These are phyloP conservation scores for Tenodera sinensis DNA, from an alignment of 2,888 invertebrate species.

Conservation along the genomic window DNA sequence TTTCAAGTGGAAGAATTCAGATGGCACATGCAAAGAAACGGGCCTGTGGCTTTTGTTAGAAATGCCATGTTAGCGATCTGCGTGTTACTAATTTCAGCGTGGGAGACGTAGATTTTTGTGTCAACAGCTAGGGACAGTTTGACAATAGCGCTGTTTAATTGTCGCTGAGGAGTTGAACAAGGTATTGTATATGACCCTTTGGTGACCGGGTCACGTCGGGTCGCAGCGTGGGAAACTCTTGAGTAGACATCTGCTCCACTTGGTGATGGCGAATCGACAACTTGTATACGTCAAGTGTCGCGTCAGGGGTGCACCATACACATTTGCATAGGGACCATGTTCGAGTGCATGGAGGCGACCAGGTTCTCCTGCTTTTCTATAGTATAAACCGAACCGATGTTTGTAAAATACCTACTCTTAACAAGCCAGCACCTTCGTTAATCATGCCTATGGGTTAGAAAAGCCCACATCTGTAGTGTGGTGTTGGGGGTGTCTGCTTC, in stretches of 20 bases:
- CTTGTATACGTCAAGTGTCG: not conserved
- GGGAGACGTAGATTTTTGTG: not conserved
- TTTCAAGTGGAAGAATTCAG: not conserved
- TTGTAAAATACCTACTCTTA: too few relatives aligned
- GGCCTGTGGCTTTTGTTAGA: not conserved
- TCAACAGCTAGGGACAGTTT: not conserved
- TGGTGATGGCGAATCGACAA: not conserved
- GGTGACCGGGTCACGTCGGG: not conserved
- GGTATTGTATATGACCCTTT: not conserved
- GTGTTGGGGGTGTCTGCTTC: too few relatives aligned
- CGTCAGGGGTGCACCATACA: not conserved
- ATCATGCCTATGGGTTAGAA: too few relatives aligned
- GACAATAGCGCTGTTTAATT: not conserved
- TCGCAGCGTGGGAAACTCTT: not conserved
- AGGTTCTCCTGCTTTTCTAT: too few relatives aligned
- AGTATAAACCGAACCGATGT: too few relatives aligned
- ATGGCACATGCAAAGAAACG: not conserved
- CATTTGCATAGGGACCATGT: too few relatives aligned
- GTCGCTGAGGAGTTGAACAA: not conserved
- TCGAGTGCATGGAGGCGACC: too few relatives aligned
- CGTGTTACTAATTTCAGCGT: not conserved
- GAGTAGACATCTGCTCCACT: not conserved
- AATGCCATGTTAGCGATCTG: not conserved
- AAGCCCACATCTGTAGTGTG: too few relatives aligned
- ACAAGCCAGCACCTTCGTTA: too few relatives aligned